phyloP scores from a whole-genome alignment of 2,888 invertebrate species.

The Coenonympha glycerion region DNA sequence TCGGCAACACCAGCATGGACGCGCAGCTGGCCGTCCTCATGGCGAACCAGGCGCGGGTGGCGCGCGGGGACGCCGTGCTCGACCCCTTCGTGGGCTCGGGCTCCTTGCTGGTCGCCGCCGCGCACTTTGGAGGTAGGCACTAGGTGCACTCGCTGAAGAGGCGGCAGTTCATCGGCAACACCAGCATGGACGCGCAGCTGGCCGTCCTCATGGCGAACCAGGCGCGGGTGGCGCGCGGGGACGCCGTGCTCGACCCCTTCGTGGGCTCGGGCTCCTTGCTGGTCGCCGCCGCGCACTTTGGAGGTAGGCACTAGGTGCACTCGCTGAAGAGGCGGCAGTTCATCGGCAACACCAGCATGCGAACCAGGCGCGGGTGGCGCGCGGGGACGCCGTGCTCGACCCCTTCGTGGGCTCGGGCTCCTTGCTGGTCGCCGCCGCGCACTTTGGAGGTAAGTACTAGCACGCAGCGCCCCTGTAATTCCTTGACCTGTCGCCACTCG shows the following conservation, averaged over 20 bases:
- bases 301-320: too few species aligned
- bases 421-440: constrained; percentile 89
- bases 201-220: constrained; percentile 97
- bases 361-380: constrained; percentile 87
- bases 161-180: constrained; percentile 97
- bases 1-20: constrained; percentile 99
- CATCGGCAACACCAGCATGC: constrained; percentile 99
- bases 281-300: constrained; percentile 92
- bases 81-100: constrained; percentile 97
- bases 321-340: constrained; percentile 92
- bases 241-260: constrained; percentile 95
- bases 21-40: constrained; percentile 94
- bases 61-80: constrained; percentile 82
- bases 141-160: too few species aligned
- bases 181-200: constrained; percentile 98
- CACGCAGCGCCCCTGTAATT: too few species aligned
- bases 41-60: constrained; percentile 93
- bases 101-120: constrained; percentile 89
- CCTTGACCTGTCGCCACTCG: too few species aligned
- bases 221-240: constrained; percentile 82
- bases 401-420: constrained; percentile 96
- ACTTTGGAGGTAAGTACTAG: constrained; percentile 92
- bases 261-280: constrained; percentile 91
- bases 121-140: constrained; percentile 92
- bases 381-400: constrained; percentile 88